These are phyloP conservation scores for Cephus runcator DNA, from an alignment of 2,888 invertebrate species.

Conservation along the genomic window DNA sequence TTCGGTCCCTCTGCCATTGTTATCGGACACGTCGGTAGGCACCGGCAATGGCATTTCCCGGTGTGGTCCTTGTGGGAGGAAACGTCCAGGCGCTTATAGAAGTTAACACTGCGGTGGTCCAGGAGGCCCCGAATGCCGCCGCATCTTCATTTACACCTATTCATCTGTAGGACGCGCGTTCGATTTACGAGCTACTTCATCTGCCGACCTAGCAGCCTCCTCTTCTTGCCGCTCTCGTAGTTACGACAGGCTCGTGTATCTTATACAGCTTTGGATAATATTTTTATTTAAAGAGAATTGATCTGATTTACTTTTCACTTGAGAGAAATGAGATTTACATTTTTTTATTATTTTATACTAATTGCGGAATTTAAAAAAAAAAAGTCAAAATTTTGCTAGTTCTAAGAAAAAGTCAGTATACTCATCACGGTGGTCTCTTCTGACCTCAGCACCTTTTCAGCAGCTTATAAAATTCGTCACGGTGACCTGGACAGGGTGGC, in stretches of 20 bases:
- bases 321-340: too few relatives aligned
- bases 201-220: constrained; percentile 10
- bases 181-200: constrained; percentile 55
- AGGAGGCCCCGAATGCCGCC: constrained; percentile 25
- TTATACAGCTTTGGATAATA: too few relatives aligned
- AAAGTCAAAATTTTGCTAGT: too few relatives aligned
- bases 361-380: too few relatives aligned
- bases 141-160: constrained; percentile 65
- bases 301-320: too few relatives aligned
- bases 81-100: constrained; percentile 12
- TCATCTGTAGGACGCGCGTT: constrained; percentile 41
- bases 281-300: too few relatives aligned
- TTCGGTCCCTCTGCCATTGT: too few relatives aligned
- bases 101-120: constrained; percentile 29
- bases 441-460: constrained; percentile 24
- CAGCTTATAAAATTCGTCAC: constrained; percentile 47
- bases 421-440: constrained; percentile 35
- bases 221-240: too few relatives aligned
- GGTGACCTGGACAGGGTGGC: constrained; percentile 31
- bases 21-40: neutral
- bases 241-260: too few relatives aligned
- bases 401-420: too few relatives aligned
- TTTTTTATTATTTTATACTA: too few relatives aligned
- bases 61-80: constrained; percentile 45
- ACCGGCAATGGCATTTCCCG: constrained; percentile 20